Conservation (phyloP, 1,140 invertebrate species). For the Ostrea denselamellosa region DNA sequence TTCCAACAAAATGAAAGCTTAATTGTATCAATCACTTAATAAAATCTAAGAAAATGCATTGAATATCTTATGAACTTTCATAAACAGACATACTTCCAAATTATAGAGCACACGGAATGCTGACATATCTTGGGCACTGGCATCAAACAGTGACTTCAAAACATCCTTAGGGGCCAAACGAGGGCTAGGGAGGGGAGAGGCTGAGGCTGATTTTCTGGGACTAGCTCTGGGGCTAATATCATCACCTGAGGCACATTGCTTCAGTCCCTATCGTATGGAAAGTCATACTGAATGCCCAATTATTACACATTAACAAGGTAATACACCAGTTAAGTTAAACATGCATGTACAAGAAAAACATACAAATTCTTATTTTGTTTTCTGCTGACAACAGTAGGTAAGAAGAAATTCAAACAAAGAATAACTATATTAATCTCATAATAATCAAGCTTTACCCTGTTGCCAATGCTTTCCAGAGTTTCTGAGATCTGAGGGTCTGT, state of each 20-base stretch:
- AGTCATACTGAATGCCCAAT: background rate
- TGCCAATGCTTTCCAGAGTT: conserved; percentile 78
- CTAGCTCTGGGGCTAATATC: conserved; percentile 75
- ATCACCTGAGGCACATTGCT: conserved; percentile 64
- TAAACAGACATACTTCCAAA: conserved; percentile 78
- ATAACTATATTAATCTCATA: background rate
- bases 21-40: too few species aligned
- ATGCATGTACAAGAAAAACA: too few species aligned
- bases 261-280: conserved; percentile 55
- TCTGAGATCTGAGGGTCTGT: conserved; percentile 80
- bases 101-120: conserved; percentile 81
- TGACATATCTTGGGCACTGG: conserved; percentile 77
- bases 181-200: conserved; percentile 60
- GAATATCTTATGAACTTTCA: too few species aligned
- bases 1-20: background rate
- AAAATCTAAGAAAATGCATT: too few species aligned
- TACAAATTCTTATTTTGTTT: too few species aligned
- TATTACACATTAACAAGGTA: too few species aligned
- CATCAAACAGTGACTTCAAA: conserved; percentile 78
- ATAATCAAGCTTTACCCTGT: conserved; percentile 37
- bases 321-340: too few species aligned
- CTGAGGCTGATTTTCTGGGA: conserved; percentile 72
- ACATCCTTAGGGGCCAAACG: conserved; percentile 71
- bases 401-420: background rate
- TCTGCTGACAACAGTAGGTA: background rate